Evolutionary conservation across 2,888 invertebrate species (phyloP).

Genomic region (Leucophenga maculata): DNA sequence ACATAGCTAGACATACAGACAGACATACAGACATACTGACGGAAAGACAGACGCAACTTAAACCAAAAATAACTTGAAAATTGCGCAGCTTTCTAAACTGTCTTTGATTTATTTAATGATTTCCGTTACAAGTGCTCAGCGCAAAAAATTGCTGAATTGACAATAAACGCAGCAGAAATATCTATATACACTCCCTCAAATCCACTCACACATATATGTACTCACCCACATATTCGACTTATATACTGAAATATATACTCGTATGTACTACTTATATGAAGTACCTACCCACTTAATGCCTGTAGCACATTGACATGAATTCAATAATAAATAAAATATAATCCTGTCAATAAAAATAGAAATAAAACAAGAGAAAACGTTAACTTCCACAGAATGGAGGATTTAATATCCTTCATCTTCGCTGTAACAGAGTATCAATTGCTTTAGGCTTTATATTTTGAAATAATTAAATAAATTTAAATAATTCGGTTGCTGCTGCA

Average conservation of each 20-base stretch:
- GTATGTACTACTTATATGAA: neutral
- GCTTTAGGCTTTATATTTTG: too few relatives aligned
- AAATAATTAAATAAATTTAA: too few relatives aligned
- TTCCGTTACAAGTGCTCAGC: constrained; percentile 50
- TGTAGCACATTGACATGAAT: constrained; percentile 62
- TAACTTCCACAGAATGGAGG: neutral
- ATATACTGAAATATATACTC: constrained; percentile 12
- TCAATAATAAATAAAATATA: constrained; percentile 66
- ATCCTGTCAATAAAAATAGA: constrained; percentile 65
- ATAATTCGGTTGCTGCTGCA: too few relatives aligned
- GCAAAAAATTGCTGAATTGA: constrained; percentile 54
- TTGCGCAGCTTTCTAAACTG: constrained; percentile 64
- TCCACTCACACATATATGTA: constrained; percentile 17
- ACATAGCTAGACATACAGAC: neutral
- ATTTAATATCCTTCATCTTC: neutral
- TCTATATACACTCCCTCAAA: constrained; percentile 29
- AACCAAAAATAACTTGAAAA: constrained; percentile 55
- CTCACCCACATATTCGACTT: constrained; percentile 1
- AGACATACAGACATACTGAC: constrained; percentile 16
- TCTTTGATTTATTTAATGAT: constrained; percentile 67
- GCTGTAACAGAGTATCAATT: too few relatives aligned
- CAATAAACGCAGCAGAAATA: constrained; percentile 55
- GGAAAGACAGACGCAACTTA: constrained; percentile 21
- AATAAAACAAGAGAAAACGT: constrained; percentile 5
- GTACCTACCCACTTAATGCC: constrained; percentile 33